These are phyloP conservation scores for Saguinus midas DNA, from an alignment of 2,113 vertebrate genomes.

Conservation along the genomic window DNA sequence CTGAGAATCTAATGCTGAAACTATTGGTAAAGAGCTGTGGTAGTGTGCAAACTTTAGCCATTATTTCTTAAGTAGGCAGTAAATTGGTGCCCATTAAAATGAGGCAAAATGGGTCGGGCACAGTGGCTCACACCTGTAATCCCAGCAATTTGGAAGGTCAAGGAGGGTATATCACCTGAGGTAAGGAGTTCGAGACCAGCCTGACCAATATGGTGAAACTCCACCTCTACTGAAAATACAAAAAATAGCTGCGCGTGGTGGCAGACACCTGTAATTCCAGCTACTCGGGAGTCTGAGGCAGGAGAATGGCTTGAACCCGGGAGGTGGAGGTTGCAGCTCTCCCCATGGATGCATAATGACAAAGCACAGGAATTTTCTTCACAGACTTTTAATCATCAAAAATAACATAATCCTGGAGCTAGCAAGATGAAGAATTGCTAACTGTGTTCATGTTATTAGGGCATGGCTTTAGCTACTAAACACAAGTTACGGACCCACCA, in stretches of 20 bases:
- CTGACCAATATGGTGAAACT: too few relatives aligned
- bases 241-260: too few relatives aligned
- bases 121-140: too few relatives aligned
- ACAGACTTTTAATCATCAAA: background rate
- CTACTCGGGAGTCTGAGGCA: too few relatives aligned
- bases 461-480: background rate
- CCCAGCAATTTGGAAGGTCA: too few relatives aligned
- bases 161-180: too few relatives aligned
- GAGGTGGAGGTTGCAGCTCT: too few relatives aligned
- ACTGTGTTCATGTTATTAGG: background rate
- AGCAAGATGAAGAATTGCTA: background rate
- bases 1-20: slow-evolving; percentile 10
- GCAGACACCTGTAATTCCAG: too few relatives aligned
- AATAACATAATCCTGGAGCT: background rate
- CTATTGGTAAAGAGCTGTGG: background rate
- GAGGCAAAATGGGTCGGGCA: background rate
- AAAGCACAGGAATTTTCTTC: background rate
- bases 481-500: background rate
- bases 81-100: background rate
- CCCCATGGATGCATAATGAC: background rate
- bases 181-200: too few relatives aligned
- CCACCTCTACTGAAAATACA: too few relatives aligned
- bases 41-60: background rate
- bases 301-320: too few relatives aligned
- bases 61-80: background rate